phyloP scores from a whole-genome alignment of 64 coral and sea anemone species.

The Montipora sp. region DNA sequence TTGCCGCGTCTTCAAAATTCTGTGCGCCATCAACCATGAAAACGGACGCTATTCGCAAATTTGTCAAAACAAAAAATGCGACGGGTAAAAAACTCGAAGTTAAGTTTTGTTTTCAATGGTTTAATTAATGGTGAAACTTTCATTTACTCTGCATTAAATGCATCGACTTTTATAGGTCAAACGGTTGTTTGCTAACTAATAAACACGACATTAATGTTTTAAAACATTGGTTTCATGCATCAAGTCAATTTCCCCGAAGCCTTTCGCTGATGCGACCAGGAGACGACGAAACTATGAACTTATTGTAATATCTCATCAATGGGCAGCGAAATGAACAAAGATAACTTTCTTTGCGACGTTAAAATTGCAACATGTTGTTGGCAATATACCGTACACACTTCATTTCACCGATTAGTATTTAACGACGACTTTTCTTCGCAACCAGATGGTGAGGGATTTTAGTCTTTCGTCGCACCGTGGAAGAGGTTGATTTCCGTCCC shows the following conservation, averaged over 20 bases:
- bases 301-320: not conserved
- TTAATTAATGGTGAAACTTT: not conserved
- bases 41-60: conserved; percentile 64
- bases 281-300: not conserved
- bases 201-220: not conserved
- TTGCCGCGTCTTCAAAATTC: conserved; percentile 24
- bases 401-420: not conserved
- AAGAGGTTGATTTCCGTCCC: not conserved
- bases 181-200: not conserved
- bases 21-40: conserved; percentile 72
- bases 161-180: not conserved
- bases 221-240: not conserved
- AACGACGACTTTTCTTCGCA: conserved; percentile 6
- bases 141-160: not conserved
- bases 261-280: not conserved
- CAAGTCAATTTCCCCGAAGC: not conserved
- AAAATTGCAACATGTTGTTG: conserved; percentile 10
- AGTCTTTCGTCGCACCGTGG: not conserved
- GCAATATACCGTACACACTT: not conserved
- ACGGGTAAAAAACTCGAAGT: not conserved
- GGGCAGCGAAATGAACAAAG: not conserved
- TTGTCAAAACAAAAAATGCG: not conserved
- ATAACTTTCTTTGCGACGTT: not conserved
- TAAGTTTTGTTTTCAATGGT: not conserved
- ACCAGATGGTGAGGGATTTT: not conserved